Evolutionary conservation across 1,140 invertebrate genomes (phyloP), one percentile per base, ranked within the genome.

Genomic region (Anadara kagoshimensis): DNA sequence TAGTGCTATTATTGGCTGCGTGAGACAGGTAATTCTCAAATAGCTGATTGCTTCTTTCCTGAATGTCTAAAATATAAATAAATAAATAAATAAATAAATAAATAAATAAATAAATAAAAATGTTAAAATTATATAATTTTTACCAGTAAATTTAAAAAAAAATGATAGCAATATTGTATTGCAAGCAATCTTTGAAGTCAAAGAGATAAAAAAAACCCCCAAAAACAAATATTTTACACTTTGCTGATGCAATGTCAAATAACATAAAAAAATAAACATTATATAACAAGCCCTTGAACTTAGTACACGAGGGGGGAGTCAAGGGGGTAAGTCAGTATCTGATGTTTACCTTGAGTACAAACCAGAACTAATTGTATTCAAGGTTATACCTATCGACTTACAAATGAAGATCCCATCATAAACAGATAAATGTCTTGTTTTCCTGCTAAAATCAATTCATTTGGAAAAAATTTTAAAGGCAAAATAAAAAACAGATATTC

Each of bases 21-120:
- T 69, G 73, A 57, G 66, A 69, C 16, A 75, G 45, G 45, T 64
- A 69, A 54, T 65, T 75, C 61, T 75, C 73, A 75, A 75, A 75
- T 20, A 75, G 59, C 20, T 67, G 53, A n/a, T 66, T 4, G 45
- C 59, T 65, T 41, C 65, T 53, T 29, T 69, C 66, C 51, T 62
- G 53, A 45, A 53, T 51, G 61, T 75, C 73, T 75, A 45, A 51
- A 75, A 69, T 43, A 1, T 43, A 1, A 26, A 22, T 56, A 67
- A 63, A 54, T 49, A 7, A 54, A 44, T 29, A 63, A 58, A 20
- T 43, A 16, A 56, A 8, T 44, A 16, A n/a, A 29, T 18, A 20
- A 41, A n/a, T 8, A n/a, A 10, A 8, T 56, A n/a, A 12, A 24
- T 12, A 12, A 10, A 8, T 12, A 10, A 56, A 8, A 10, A 56